Percentiles rank a stretch among this genome's conserved stretches.
Evolutionary conservation across 64 coral and sea anemone species (phyloP).

Genomic region (Trachythela sp.): DNA sequence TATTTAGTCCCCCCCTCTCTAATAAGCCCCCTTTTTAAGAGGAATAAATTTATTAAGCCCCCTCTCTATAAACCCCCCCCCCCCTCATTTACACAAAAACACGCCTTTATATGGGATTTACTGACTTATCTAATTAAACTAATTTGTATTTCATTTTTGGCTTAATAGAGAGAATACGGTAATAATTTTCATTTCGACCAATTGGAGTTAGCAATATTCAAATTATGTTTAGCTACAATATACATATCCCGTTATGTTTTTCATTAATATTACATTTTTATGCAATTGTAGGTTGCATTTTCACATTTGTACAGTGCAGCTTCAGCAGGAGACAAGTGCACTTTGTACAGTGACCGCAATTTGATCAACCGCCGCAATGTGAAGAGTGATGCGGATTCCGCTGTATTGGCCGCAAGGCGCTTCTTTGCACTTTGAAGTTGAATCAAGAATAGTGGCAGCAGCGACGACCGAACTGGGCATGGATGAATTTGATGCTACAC

Average conservation of each 20-base stretch:
- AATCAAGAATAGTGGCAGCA: constrained; percentile 38
- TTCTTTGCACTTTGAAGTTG: constrained; percentile 22
- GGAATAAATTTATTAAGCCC: too few relatives aligned
- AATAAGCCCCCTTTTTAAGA: too few relatives aligned
- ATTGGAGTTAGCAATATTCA: too few relatives aligned
- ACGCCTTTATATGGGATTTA: too few relatives aligned
- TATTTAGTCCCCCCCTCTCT: too few relatives aligned
- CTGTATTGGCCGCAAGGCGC: background rate
- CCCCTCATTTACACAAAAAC: too few relatives aligned
- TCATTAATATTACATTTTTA: background rate
- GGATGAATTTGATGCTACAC: background rate
- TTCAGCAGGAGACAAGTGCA: background rate
- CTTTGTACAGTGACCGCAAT: constrained; percentile 38
- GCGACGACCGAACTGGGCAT: constrained; percentile 32
- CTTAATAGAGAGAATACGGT: too few relatives aligned
- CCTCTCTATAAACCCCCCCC: too few relatives aligned
- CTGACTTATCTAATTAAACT: too few relatives aligned
- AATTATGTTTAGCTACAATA: background rate
- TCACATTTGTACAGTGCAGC: background rate
- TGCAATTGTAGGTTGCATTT: constrained; percentile 6
- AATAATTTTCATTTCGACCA: too few relatives aligned
- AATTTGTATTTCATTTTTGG: too few relatives aligned
- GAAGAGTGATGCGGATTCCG: background rate
- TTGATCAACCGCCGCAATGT: constrained; percentile 34
- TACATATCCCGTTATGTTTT: background rate